phyloP scores from a whole-genome alignment of 2,113 vertebrate genomes.

The Meles meles region DNA sequence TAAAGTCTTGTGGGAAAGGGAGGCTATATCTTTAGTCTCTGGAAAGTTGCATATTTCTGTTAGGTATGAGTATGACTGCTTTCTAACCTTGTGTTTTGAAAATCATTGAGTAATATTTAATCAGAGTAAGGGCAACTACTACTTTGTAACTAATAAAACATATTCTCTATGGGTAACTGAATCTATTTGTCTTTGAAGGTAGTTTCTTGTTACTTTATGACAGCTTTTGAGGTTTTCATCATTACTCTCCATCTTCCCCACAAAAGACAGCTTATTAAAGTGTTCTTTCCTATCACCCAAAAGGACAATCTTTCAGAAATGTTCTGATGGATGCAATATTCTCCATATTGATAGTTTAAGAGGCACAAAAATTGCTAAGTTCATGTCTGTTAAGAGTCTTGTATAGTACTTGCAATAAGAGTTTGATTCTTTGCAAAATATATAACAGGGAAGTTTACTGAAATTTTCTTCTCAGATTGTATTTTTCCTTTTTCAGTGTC shows the following conservation, averaged over 20 bases:
- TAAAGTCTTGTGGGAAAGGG: background rate
- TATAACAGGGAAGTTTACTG: background rate
- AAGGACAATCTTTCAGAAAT: background rate
- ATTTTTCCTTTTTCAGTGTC: background rate
- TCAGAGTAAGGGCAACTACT: background rate
- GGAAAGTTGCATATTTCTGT: background rate
- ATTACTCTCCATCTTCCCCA: background rate
- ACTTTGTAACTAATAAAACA: background rate
- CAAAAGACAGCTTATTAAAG: background rate
- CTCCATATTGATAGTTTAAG: background rate
- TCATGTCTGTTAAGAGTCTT: background rate
- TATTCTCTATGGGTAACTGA: background rate
- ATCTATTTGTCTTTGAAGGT: background rate
- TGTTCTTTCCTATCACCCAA: background rate
- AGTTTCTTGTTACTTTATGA: background rate
- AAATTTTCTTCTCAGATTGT: background rate
- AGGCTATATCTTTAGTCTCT: background rate
- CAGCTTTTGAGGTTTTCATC: background rate
- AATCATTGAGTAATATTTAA: slow-evolving; percentile 25
- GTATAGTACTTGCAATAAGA: background rate
- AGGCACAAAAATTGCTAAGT: background rate
- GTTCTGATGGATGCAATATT: background rate
- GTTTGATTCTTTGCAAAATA: background rate
- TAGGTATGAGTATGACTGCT: background rate
- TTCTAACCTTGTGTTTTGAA: slow-evolving; percentile 25